Percentiles rank a stretch among this genome's conserved stretches.
Conservation (phyloP, 2,888 invertebrate genomes). For the Ephialtes manifestator region DNA sequence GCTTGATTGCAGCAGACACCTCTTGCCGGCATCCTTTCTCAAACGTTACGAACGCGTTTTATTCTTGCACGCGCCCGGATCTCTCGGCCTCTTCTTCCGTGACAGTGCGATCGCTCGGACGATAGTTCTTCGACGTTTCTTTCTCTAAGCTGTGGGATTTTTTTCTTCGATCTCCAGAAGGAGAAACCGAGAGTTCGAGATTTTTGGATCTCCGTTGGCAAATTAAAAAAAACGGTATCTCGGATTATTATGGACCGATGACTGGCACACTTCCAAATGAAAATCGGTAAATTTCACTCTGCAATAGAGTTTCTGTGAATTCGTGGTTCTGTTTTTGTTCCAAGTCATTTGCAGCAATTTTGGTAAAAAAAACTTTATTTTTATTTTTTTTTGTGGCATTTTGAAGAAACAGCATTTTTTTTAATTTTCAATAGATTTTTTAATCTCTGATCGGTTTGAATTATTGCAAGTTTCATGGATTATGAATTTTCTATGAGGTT, state of each 20-base stretch:
- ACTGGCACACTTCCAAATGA: slow-evolving; percentile 45
- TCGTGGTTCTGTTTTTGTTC: not conserved
- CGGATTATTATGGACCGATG: slow-evolving; percentile 22
- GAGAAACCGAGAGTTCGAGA: not conserved
- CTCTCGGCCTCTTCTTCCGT: slow-evolving; percentile 29
- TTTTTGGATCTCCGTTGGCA: not conserved
- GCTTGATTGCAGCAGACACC: slow-evolving; percentile 61
- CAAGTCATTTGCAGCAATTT: not conserved
- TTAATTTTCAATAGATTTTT: too few species aligned
- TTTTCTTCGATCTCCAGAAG: not conserved
- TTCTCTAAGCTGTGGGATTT: not conserved
- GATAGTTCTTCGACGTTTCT: slow-evolving; percentile 21
- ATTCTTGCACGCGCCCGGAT: slow-evolving; percentile 64
- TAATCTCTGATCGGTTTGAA: not conserved
- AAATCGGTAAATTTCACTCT: slow-evolving; percentile 58
- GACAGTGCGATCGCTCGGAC: slow-evolving; percentile 46
- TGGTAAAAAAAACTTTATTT: not conserved
- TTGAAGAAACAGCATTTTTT: not conserved
- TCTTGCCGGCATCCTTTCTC: slow-evolving; percentile 69
- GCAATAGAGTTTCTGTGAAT: not conserved
- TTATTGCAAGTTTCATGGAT: not conserved
- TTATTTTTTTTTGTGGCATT: not conserved
- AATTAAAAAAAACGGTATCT: not conserved
- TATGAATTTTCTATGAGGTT: not conserved
- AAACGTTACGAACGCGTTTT: slow-evolving; percentile 64